Evolutionary conservation across 2,888 invertebrate genomes (phyloP).

Genomic region (Himalopsyche kuldschensis): DNA sequence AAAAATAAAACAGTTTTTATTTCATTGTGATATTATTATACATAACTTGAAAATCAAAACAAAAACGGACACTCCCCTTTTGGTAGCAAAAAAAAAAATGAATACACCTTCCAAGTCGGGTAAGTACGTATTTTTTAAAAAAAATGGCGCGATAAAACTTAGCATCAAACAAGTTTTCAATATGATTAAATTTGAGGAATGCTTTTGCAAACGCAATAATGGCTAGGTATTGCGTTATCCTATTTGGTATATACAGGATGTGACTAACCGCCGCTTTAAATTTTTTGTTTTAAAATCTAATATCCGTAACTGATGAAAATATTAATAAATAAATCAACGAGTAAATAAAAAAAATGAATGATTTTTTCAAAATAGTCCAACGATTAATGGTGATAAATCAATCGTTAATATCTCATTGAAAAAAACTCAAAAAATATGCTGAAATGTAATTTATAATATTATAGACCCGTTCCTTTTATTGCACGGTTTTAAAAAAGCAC

Average conservation of each 20-base stretch:
- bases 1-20: not conserved
- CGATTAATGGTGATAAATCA: no score
- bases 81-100: not conserved
- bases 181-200: not conserved
- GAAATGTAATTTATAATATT: no score
- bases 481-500: no score
- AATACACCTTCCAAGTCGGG: not conserved
- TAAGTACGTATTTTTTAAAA: not conserved
- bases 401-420: no score
- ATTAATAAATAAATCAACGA: no score
- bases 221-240: not conserved
- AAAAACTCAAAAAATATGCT: no score
- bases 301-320: no score
- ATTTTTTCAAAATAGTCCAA: no score
- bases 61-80: not conserved
- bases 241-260: not conserved
- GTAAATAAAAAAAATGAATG: no score
- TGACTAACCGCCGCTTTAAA: not conserved
- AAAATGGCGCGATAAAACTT: not conserved
- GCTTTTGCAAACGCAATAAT: not conserved
- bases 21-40: not conserved
- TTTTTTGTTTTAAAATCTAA: no score
- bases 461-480: no score
- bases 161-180: not conserved
- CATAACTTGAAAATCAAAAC: not conserved